A percentile compares a stretch with the other conserved stretches of the same genome.
Evolutionary conservation across 2,888 invertebrate species (phyloP).

Genomic region (Anaspis maculata): DNA sequence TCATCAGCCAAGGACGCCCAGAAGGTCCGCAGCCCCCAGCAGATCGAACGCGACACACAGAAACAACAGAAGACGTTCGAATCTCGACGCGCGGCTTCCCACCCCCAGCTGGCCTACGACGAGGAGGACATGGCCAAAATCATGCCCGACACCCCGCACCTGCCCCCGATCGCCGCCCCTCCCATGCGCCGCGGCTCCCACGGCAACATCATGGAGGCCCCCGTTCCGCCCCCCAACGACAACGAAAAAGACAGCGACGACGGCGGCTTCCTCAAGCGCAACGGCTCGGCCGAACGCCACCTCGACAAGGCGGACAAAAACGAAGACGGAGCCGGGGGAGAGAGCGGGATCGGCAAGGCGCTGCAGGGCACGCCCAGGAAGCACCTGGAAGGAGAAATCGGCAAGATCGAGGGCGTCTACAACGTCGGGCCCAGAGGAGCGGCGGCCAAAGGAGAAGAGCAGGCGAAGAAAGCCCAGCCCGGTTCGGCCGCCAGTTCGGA

Average conservation of each 20-base stretch:
- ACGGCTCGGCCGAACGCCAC: slow-evolving; percentile 34
- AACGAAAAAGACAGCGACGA: slow-evolving; percentile 38
- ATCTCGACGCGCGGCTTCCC: slow-evolving; percentile 54
- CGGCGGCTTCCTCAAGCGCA: slow-evolving; percentile 51
- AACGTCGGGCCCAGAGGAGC: slow-evolving; percentile 45
- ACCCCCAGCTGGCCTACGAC: slow-evolving; percentile 56
- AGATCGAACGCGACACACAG: slow-evolving; percentile 52
- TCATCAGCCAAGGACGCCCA: too few species aligned
- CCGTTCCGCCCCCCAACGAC: slow-evolving; percentile 3
- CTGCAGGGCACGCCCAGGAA: slow-evolving; percentile 37
- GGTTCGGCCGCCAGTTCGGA: slow-evolving; percentile 61
- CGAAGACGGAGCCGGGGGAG: too few species aligned
- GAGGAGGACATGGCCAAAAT: slow-evolving; percentile 35
- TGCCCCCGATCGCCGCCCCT: slow-evolving; percentile 39
- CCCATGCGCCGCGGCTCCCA: slow-evolving; percentile 48
- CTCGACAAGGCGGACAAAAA: slow-evolving; percentile 16
- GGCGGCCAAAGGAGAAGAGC: slow-evolving; percentile 42
- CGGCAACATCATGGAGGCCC: slow-evolving; percentile 50
- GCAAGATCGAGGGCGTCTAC: slow-evolving; percentile 50
- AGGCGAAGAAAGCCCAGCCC: slow-evolving; percentile 43
- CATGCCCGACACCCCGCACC: slow-evolving; percentile 15
- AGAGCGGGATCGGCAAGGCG: slow-evolving; percentile 28
- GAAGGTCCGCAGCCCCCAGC: slow-evolving; percentile 54
- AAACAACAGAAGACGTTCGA: slow-evolving; percentile 52
- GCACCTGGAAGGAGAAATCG: slow-evolving; percentile 31